Conservation (phyloP, 2,888 invertebrate genomes). For the Agonopterix alstromeriana region DNA sequence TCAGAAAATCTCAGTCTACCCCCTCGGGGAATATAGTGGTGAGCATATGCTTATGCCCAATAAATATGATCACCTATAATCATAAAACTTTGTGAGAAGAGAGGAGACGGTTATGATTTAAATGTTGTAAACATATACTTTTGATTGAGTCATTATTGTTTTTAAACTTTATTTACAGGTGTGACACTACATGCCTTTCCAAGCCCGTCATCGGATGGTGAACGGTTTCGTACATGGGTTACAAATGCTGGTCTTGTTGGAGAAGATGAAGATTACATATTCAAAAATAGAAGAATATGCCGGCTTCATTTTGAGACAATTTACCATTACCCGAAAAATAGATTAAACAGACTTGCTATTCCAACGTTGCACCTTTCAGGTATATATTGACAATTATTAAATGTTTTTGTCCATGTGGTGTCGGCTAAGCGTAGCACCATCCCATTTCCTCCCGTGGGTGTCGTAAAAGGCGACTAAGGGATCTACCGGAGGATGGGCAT, state of each 20-base stretch:
- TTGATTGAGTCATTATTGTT: neutral
- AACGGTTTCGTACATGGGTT: neutral
- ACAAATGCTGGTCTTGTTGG: conserved; percentile 1
- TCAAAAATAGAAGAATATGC: neutral
- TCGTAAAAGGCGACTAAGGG: neutral
- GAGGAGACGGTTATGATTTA: neutral
- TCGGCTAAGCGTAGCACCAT: too few relatives aligned
- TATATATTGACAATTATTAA: too few relatives aligned
- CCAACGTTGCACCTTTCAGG: too few relatives aligned
- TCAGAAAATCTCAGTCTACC: too few relatives aligned
- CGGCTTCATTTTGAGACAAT: too few relatives aligned
- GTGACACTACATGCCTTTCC: neutral
- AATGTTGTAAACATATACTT: neutral
- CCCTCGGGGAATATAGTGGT: too few relatives aligned
- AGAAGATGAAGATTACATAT: neutral
- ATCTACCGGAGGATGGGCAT: neutral
- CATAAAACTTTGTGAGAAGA: neutral
- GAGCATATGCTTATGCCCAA: too few relatives aligned
- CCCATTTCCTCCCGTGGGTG: too few relatives aligned
- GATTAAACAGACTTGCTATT: too few relatives aligned
- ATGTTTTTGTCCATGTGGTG: too few relatives aligned
- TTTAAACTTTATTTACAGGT: neutral
- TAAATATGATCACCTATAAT: neutral
- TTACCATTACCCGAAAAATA: too few relatives aligned
- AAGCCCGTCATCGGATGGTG: neutral